Conservation (phyloP, 2,113 vertebrate genomes). For the Cavia porcellus region DNA sequence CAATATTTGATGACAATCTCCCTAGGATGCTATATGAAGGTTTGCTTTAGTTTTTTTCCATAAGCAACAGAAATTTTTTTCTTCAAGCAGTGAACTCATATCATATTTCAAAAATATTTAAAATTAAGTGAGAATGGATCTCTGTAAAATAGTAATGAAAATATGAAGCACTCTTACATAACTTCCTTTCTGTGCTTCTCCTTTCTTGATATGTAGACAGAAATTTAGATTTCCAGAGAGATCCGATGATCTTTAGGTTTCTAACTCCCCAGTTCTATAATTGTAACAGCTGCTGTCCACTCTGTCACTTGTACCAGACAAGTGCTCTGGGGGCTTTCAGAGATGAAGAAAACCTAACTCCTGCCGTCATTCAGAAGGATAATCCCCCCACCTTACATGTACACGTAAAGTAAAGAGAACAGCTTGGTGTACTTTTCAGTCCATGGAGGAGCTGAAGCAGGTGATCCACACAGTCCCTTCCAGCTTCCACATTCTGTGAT, state of each 20-base stretch:
- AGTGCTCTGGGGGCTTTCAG: background rate
- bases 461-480: conserved; percentile 33
- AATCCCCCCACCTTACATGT: background rate
- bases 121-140: conserved; percentile 1
- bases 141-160: background rate
- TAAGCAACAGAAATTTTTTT: conserved; percentile 7
- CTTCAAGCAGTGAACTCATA: background rate
- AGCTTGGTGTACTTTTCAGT: background rate
- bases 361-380: background rate
- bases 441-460: conserved; percentile 33
- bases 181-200: background rate
- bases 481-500: conserved; percentile 66
- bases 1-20: background rate
- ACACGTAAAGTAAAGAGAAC: background rate
- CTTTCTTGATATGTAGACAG: background rate
- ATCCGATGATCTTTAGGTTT: background rate
- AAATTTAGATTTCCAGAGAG: conserved; percentile 28
- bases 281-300: background rate
- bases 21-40: background rate
- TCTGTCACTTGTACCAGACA: background rate
- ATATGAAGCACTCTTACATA: background rate
- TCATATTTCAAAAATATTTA: background rate
- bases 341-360: background rate
- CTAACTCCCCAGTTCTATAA: background rate
- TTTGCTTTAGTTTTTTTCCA: background rate